Base-by-base conservation (phyloP, 2,888 invertebrate genomes). In the Xanthia icteritia region DNA sequence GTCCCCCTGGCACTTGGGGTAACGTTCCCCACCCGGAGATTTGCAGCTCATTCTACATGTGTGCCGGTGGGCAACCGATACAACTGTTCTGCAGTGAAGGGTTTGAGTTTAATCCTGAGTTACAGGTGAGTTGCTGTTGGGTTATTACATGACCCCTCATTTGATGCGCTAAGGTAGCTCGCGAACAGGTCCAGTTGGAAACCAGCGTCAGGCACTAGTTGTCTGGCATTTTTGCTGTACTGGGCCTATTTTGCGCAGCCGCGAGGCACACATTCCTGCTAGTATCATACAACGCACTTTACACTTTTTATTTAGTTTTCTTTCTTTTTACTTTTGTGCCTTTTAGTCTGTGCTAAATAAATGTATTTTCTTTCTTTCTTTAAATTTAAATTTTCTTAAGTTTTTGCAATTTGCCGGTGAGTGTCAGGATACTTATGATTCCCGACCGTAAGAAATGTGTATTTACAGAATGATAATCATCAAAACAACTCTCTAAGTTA, bases 101-200 rank as follows among this genome's bases (percentile, higher is more conserved):
- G 3, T 89, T 88, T n/a, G 93, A 93, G 66, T 93, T 89, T 58
- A 87, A 90, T 73, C 85, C 88, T 1, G 61, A 23, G 17, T 36
- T 31, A 5, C 69, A 6, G 71, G 87, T 87, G 31, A 77, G 77
- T 75, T 20, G 5, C 39, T n/a, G 5, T 17, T 17, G 8, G 9
- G 2, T 42, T 58, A 56, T 5, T 56, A 11, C n/a, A 56, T n/a
- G 2, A 56, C 23, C 23, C 6, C 23, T 63, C 4, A 36, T n/a
- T 64, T 64, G 20, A 8, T 51, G 20, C 8, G 20, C 6, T 51
- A 20, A 51, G 8, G 23, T 54, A 51, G 54, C 54, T 2, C 1
- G 2, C 9, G 8, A n/a, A n/a, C n/a, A n/a, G n/a, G n/a, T n/a
- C n/a, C n/a, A n/a, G n/a, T n/a, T n/a, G n/a, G n/a, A n/a, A n/a